Evolutionary conservation across 2,888 invertebrate species (phyloP).

Genomic region (Euphydryas editha): DNA sequence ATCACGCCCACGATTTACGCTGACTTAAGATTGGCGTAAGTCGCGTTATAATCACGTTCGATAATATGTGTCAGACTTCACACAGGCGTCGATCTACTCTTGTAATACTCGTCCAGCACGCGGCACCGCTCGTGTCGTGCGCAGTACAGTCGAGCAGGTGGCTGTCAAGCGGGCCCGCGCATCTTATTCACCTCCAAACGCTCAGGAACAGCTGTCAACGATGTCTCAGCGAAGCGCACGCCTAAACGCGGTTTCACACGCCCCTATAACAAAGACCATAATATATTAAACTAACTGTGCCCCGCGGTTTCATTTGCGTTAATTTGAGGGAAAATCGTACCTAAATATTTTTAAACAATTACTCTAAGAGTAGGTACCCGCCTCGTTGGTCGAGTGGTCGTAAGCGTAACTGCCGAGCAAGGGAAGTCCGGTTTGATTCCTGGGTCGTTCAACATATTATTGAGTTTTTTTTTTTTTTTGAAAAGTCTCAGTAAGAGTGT

Average conservation of each 20-base stretch:
- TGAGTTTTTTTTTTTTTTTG: too few species aligned
- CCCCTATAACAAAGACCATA: constrained; percentile 44
- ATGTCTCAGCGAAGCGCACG: constrained; percentile 73
- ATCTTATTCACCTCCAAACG: constrained; percentile 48
- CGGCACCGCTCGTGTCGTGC: constrained; percentile 69
- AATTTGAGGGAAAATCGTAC: too few species aligned
- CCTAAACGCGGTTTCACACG: constrained; percentile 58
- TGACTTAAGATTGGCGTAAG: not conserved
- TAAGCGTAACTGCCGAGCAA: too few species aligned
- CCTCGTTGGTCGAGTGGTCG: too few species aligned
- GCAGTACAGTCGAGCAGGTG: constrained; percentile 69
- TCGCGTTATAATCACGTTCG: not conserved
- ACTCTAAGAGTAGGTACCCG: too few species aligned
- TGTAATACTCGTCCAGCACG: constrained; percentile 62
- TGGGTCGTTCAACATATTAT: too few species aligned
- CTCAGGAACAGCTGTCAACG: constrained; percentile 55
- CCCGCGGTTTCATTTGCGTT: too few species aligned
- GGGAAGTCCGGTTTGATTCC: too few species aligned
- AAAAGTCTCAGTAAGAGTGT: too few species aligned
- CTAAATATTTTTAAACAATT: too few species aligned
- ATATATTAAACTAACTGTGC: too few species aligned
- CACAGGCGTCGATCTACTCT: constrained; percentile 23
- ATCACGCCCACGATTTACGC: too few species aligned
- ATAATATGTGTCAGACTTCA: not conserved
- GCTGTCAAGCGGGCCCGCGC: constrained; percentile 72